phyloP scores from a whole-genome alignment of 2,888 invertebrate genomes.

The Salticus scenicus region DNA sequence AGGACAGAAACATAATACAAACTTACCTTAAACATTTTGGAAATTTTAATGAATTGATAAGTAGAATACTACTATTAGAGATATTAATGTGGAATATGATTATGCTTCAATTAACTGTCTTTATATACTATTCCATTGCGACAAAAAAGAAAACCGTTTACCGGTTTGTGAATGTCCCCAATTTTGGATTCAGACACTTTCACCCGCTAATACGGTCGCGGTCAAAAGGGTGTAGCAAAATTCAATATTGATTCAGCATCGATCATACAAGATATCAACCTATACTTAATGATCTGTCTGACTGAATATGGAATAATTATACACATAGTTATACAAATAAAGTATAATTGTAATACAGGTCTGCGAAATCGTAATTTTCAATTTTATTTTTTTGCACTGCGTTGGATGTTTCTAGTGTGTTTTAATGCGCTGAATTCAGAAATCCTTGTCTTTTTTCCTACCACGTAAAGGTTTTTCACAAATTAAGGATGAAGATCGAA shows the following conservation, averaged over 20 bases:
- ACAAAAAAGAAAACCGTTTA: background rate
- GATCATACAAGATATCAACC: too few relatives aligned
- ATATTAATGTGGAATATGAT: background rate
- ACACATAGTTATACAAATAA: too few relatives aligned
- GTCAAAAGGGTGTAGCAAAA: slow-evolving; percentile 5
- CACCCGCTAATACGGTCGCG: background rate
- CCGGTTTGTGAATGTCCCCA: background rate
- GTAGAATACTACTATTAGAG: background rate
- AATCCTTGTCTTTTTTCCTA: too few relatives aligned
- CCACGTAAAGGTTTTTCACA: too few relatives aligned
- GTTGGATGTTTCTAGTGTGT: too few relatives aligned
- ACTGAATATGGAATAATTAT: too few relatives aligned
- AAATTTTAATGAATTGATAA: background rate
- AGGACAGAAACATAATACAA: background rate
- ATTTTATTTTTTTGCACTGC: too few relatives aligned
- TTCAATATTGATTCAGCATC: background rate
- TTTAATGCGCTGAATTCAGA: too few relatives aligned
- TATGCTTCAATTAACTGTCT: background rate
- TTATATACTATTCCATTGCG: background rate
- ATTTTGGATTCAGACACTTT: background rate
- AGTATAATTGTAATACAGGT: too few relatives aligned
- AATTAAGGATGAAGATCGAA: too few relatives aligned
- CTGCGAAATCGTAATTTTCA: too few relatives aligned
- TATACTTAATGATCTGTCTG: too few relatives aligned
- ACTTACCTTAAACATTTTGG: slow-evolving; percentile 1